Evolutionary conservation across 2,888 invertebrate genomes (phyloP).

Genomic region (Cephus pygmeus): DNA sequence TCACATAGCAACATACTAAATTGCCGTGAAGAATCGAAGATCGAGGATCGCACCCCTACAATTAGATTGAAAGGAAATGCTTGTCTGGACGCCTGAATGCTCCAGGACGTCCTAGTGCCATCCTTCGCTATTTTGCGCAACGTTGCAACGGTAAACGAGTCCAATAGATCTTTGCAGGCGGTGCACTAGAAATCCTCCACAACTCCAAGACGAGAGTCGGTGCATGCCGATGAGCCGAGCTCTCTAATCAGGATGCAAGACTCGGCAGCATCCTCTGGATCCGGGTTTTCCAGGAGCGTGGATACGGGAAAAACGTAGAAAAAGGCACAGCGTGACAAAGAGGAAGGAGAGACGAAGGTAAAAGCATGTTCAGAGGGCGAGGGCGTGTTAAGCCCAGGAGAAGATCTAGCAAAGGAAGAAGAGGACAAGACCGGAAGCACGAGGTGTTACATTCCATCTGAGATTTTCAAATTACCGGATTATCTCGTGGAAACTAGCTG

Average conservation of each 20-base stretch:
- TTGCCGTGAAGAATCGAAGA: background rate
- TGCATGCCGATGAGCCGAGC: background rate
- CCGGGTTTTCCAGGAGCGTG: background rate
- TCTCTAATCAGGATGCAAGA: background rate
- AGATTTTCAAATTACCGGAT: conserved; percentile 57
- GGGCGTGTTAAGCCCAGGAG: background rate
- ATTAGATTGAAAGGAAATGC: background rate
- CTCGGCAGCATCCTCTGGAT: background rate
- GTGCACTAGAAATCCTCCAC: background rate
- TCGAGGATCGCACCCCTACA: background rate
- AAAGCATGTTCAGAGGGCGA: background rate
- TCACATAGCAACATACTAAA: background rate
- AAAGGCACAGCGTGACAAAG: background rate
- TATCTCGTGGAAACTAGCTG: conserved; percentile 51
- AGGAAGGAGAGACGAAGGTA: background rate
- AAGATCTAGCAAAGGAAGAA: conserved; percentile 23
- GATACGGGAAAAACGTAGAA: background rate
- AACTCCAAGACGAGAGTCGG: background rate
- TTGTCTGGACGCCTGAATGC: background rate
- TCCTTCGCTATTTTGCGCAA: background rate
- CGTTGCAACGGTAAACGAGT: background rate
- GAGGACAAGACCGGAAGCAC: conserved; percentile 6
- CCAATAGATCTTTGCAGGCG: background rate
- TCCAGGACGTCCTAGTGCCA: background rate
- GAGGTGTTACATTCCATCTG: conserved; percentile 43